These are phyloP conservation scores for Malurus melanocephalus DNA, from an alignment of 2,113 vertebrate species.

Conservation along the genomic window DNA sequence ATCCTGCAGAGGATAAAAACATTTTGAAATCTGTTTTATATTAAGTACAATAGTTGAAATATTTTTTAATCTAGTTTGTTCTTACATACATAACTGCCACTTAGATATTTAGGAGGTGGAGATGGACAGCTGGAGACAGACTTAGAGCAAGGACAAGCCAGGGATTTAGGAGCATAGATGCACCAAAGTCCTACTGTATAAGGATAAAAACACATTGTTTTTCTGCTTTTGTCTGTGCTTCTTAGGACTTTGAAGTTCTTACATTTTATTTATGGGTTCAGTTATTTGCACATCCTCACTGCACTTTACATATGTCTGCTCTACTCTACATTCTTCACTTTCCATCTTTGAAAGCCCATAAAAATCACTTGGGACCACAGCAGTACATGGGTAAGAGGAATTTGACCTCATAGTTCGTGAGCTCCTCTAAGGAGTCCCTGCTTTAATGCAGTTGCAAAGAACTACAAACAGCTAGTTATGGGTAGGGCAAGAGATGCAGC, in stretches of 20 bases:
- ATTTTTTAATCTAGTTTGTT: not conserved
- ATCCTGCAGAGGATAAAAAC: not conserved
- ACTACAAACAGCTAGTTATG: not conserved
- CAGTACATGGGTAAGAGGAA: not conserved
- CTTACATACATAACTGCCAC: not conserved
- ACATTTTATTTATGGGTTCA: not conserved
- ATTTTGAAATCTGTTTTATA: not conserved
- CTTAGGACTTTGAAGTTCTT: not conserved
- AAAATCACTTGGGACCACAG: not conserved
- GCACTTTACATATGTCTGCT: not conserved
- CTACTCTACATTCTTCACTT: not conserved
- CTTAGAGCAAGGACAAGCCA: not conserved
- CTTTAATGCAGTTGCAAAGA: not conserved
- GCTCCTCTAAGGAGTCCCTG: not conserved
- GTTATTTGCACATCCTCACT: not conserved
- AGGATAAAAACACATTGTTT: not conserved
- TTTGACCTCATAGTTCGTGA: not conserved
- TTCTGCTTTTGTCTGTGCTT: not conserved
- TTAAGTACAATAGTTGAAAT: not conserved
- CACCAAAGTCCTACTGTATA: not conserved
- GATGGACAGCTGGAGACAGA: not conserved
- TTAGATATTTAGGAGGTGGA: not conserved
- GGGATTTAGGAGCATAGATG: not conserved
- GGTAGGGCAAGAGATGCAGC: not conserved
- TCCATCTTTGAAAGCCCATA: not conserved